Evolutionary conservation across 2,113 vertebrate genomes (phyloP).

Genomic region (Hydropotes inermis): DNA sequence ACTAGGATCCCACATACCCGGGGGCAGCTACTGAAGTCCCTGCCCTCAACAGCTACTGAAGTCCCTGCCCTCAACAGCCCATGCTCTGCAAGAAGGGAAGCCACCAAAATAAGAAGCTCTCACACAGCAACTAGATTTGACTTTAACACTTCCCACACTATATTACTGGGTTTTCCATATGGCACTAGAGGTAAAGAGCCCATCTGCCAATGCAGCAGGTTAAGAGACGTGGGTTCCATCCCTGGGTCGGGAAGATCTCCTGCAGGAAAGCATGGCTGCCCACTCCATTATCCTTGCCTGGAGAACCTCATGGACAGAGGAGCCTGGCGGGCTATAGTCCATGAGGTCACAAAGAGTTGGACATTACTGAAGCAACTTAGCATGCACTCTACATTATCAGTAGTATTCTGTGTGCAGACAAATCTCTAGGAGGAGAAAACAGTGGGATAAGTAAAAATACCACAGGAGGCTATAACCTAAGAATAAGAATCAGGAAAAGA

Average conservation of each 20-base stretch:
- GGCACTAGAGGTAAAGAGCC: background rate
- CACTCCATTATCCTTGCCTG: background rate
- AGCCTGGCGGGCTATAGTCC: background rate
- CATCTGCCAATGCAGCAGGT: background rate
- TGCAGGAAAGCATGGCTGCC: background rate
- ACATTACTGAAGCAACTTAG: background rate
- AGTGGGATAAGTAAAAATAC: background rate
- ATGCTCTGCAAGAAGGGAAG: background rate
- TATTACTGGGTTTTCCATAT: background rate
- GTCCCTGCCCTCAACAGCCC: background rate
- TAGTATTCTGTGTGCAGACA: background rate
- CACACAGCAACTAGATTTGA: background rate
- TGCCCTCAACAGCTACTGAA: background rate
- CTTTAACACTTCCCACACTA: background rate
- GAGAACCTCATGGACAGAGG: background rate
- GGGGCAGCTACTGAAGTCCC: background rate
- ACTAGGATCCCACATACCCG: background rate
- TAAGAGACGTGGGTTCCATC: background rate
- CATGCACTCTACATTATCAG: background rate
- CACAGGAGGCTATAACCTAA: background rate
- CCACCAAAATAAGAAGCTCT: background rate
- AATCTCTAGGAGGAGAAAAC: background rate
- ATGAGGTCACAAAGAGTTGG: background rate
- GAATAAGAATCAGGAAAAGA: background rate
- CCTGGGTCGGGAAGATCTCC: rapidly evolving